A percentile compares a stretch with the other conserved stretches of the same genome.
These are phyloP conservation scores for Pseudopleuronectes americanus DNA, from an alignment of 2,797 vertebrate species.

Conservation along the genomic window DNA sequence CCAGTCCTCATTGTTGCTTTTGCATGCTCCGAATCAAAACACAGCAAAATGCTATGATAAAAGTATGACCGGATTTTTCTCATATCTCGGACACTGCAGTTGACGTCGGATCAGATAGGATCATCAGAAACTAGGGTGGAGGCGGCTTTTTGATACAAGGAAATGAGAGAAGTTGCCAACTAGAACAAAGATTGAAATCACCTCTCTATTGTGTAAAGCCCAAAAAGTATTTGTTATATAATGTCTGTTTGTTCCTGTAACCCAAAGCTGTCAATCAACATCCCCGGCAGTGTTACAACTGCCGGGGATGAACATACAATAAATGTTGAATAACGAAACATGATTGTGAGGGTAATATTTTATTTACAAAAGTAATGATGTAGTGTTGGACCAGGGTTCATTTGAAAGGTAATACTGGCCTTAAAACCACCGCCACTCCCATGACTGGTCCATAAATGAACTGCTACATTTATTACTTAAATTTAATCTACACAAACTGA, in stretches of 20 bases:
- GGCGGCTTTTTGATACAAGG: no score
- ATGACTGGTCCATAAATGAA: slow-evolving; percentile 53
- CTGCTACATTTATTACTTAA: slow-evolving; percentile 61
- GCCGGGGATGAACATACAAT: no score
- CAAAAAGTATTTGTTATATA: no score
- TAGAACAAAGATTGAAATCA: no score
- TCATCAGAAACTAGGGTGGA: no score
- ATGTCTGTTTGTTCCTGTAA: no score
- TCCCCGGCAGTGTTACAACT: no score
- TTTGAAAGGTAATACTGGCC: slow-evolving; percentile 65
- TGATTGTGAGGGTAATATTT: slow-evolving; percentile 34
- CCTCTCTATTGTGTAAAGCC: no score
- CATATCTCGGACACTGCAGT: no score
- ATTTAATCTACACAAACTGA: slow-evolving; percentile 41
- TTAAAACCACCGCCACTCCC: slow-evolving; percentile 56
- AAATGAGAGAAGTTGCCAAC: no score
- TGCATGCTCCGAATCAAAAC: background rate
- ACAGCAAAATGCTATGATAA: background rate
- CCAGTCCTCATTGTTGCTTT: background rate
- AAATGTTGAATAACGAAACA: background rate
- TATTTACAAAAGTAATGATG: slow-evolving; percentile 73
- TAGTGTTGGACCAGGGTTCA: slow-evolving; percentile 74
- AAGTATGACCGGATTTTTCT: no score
- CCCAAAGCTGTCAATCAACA: no score
- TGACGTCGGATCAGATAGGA: background rate